Evolutionary conservation across 2,797 vertebrate species (phyloP).

Genomic region (Chromis chromis): DNA sequence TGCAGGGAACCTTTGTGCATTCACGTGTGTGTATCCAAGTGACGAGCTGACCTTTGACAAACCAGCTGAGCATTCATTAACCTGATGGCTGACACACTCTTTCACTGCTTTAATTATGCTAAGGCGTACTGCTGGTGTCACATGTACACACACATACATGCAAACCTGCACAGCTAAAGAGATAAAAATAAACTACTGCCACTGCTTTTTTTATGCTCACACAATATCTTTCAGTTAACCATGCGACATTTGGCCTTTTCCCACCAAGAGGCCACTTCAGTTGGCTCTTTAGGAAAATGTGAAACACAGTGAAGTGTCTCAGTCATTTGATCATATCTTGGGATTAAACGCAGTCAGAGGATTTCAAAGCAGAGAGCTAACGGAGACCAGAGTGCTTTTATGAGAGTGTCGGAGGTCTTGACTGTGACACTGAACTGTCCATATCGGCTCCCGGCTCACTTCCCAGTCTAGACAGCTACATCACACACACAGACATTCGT

Average conservation of each 20-base stretch:
- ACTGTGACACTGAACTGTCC: constrained; percentile 27
- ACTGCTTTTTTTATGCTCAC: not conserved
- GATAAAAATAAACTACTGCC: not conserved
- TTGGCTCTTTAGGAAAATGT: not conserved
- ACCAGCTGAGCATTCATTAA: constrained; percentile 68
- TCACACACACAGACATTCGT: not conserved
- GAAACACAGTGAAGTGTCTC: not conserved
- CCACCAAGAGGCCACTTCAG: not conserved
- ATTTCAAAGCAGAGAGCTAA: constrained; percentile 33
- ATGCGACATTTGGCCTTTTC: not conserved
- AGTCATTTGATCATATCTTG: constrained; percentile 32
- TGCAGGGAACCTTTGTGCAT: constrained; percentile 9
- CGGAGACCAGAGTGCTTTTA: constrained; percentile 11
- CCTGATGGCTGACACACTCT: constrained; percentile 48
- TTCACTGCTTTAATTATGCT: constrained; percentile 57
- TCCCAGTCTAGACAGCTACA: not conserved
- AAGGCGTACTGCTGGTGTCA: constrained; percentile 48
- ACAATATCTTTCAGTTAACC: not conserved
- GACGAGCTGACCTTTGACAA: constrained; percentile 65
- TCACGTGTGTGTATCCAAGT: not conserved
- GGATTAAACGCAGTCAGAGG: constrained; percentile 32
- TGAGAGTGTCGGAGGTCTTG: constrained; percentile 33
- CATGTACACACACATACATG: not conserved
- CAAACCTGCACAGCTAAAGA: not conserved
- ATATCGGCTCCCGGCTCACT: constrained; percentile 14